phyloP scores from a whole-genome alignment of 2,113 vertebrate genomes.

The Hylia prasina region DNA sequence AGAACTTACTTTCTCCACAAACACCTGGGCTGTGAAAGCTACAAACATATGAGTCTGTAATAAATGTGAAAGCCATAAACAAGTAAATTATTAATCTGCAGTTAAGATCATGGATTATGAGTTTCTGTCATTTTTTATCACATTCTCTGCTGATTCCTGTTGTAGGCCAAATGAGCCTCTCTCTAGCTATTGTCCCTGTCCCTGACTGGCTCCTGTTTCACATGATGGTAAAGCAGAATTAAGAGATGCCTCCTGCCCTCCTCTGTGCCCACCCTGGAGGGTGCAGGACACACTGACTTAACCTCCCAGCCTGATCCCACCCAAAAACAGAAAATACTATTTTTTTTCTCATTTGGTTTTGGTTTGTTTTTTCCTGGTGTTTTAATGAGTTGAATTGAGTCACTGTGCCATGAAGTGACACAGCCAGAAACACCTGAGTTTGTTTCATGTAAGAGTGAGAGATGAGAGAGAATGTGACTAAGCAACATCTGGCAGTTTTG shows the following conservation, averaged over 20 bases:
- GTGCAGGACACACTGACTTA: background rate
- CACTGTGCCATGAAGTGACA: background rate
- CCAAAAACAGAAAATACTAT: background rate
- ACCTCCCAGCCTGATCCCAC: background rate
- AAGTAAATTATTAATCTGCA: background rate
- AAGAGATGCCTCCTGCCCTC: background rate
- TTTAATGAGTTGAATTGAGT: background rate
- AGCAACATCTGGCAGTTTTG: background rate
- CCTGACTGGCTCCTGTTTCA: background rate
- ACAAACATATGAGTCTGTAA: background rate
- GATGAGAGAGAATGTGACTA: background rate
- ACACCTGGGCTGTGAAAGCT: background rate
- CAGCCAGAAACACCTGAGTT: background rate
- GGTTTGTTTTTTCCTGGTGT: background rate
- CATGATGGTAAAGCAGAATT: background rate
- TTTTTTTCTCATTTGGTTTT: background rate
- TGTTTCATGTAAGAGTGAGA: background rate
- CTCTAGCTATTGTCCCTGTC: background rate
- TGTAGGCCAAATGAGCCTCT: background rate
- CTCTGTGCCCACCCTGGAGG: background rate
- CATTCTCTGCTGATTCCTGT: background rate
- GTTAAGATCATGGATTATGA: background rate
- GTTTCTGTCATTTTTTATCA: background rate
- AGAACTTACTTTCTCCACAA: background rate
- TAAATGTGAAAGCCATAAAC: background rate